Evolutionary conservation across 2,113 vertebrate genomes (phyloP).

Genomic region (Haemorhous mexicanus): DNA sequence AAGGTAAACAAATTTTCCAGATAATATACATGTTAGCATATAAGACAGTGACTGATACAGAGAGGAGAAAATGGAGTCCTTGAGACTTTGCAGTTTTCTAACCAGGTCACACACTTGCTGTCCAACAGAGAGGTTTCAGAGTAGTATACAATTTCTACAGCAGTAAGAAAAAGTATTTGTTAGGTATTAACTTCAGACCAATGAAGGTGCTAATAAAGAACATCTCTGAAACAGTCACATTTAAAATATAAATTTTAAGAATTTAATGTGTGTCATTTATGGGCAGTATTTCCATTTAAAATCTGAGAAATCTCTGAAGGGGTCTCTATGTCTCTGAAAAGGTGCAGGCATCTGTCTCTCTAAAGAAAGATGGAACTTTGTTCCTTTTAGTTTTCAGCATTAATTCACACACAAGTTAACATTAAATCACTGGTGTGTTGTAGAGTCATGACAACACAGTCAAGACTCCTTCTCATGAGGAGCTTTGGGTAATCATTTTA

Average conservation of each 20-base stretch:
- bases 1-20: background rate
- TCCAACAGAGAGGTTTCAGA: background rate
- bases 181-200: background rate
- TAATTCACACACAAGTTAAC: background rate
- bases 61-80: background rate
- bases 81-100: background rate
- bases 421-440: background rate
- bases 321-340: background rate
- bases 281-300: background rate
- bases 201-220: background rate
- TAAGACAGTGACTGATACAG: background rate
- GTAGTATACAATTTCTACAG: background rate
- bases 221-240: background rate
- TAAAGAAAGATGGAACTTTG: background rate
- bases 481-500: background rate
- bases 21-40: background rate
- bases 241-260: background rate
- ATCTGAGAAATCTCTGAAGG: background rate
- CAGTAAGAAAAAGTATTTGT: background rate
- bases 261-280: background rate
- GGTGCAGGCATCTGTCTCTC: background rate
- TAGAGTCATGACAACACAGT: background rate
- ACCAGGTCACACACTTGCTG: background rate
- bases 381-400: background rate
- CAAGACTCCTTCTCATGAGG: background rate